phyloP scores from a whole-genome alignment of 1,140 invertebrate species.

The Reticulitermes speratus region DNA sequence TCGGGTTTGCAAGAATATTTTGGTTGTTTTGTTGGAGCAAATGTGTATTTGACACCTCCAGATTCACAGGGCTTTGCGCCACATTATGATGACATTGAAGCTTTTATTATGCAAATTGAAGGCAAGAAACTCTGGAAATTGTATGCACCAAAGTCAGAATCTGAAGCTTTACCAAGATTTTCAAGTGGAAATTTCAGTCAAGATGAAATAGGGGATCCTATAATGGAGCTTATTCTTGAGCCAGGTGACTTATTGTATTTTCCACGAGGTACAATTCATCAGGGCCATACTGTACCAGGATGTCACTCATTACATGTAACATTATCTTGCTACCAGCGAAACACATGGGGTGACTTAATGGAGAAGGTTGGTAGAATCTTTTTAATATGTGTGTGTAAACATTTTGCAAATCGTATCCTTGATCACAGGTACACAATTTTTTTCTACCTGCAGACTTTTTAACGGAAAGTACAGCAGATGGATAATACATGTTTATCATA shows the following conservation, averaged over 20 bases:
- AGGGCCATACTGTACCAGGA: constrained; percentile 71
- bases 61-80: constrained; percentile 96
- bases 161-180: constrained; percentile 70
- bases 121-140: constrained; percentile 93
- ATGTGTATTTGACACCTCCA: constrained; percentile 94
- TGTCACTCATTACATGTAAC: constrained; percentile 91
- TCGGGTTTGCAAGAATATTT: constrained; percentile 92
- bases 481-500: too few relatives aligned
- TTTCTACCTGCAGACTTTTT: too few relatives aligned
- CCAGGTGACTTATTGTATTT: constrained; percentile 91
- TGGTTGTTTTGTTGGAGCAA: constrained; percentile 89
- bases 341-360: constrained; percentile 85
- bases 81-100: constrained; percentile 98
- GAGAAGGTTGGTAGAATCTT: constrained; percentile 59
- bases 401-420: too few relatives aligned
- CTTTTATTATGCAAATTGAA: constrained; percentile 94
- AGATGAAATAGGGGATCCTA: constrained; percentile 74
- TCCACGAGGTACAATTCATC: constrained; percentile 91
- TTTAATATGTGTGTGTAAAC: too few relatives aligned
- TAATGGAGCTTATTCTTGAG: constrained; percentile 77
- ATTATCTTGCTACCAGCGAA: constrained; percentile 87
- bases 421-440: too few relatives aligned
- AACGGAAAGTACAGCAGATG: too few relatives aligned
- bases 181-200: constrained; percentile 83
- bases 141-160: constrained; percentile 67